A percentile compares a stretch with the other conserved stretches of the same genome.
Evolutionary conservation across 2,797 vertebrate species (phyloP).

Genomic region (Diglossa cyanea): DNA sequence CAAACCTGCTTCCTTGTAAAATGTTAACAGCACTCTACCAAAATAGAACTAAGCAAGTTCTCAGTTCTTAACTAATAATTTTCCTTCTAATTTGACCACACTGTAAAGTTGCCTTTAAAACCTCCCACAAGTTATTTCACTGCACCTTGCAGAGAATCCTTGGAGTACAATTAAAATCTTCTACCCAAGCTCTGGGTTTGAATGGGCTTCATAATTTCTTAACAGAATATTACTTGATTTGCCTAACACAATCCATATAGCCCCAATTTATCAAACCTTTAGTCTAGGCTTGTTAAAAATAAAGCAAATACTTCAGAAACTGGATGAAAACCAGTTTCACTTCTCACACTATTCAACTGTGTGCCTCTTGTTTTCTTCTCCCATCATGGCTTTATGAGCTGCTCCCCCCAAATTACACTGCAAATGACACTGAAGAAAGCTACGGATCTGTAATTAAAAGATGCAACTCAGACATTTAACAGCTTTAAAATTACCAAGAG

Average conservation of each 20-base stretch:
- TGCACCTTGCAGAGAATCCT: not conserved
- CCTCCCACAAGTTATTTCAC: not conserved
- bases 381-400: not conserved
- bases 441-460: not conserved
- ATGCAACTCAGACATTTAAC: not conserved
- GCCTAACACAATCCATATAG: not conserved
- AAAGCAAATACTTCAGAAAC: not conserved
- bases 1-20: slow-evolving; percentile 29
- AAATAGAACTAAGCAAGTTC: not conserved
- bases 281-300: not conserved
- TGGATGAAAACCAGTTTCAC: not conserved
- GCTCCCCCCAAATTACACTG: not conserved
- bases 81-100: slow-evolving; percentile 12
- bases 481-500: not conserved
- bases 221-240: not conserved
- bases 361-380: not conserved
- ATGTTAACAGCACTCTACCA: not conserved
- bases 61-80: not conserved
- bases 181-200: not conserved
- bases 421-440: not conserved
- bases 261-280: not conserved
- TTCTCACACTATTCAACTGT: not conserved
- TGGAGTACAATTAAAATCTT: not conserved
- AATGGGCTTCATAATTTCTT: not conserved
- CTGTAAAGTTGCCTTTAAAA: not conserved